Base-by-base conservation (phyloP, 2,888 invertebrate species). In the Nomada fucata region DNA sequence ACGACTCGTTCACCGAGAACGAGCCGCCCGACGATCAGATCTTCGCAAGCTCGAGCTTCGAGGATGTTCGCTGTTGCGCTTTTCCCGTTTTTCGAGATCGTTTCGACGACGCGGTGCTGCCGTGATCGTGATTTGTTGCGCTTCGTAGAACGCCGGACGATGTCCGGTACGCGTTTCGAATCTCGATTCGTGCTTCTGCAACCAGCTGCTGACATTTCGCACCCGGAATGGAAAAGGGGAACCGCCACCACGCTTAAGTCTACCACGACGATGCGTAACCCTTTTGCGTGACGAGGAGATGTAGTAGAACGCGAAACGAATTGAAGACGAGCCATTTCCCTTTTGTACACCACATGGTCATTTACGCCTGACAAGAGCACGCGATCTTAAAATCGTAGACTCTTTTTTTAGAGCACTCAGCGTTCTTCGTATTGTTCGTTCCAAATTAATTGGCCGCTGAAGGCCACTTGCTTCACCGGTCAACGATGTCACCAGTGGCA, bases 61-160 rank as follows among this genome's bases (percentile, higher is more conserved):
- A 57, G 53, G 55, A 63, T 42, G 50, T 47, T 63, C 72, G 26
- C 20, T 36, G 42, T 13, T 44, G 15, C 29, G 44, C 29, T 23
- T 36, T 44, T 42, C 52, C 61, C 61, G 57, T 50, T 68, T 44
- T 50, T 20, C 11, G 36, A 44, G 20, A 42, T 61, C 65, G 26
- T 44, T 15, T n/a, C 20, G 13, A 44, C 57, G 29, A n/a, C 44
- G 52, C 71, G 44, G 29, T 29, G 29, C 5, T 55, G 50, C 9
- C 26, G 18, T 2, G 44, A 18, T 1, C 64, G 67, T 15, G 53
- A 55, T 53, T 60, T 72, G 23, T 63, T 65, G 20, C 57, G 69
- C 68, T 73, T 81, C 69, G 60, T 36, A 73, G 73, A 74, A 44
- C 65, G 61, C 63, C 53, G 71, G 26, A 67, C 36, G 4, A 36